Percentiles rank a stretch among this genome's conserved stretches.
These are phyloP conservation scores for Whitmania pigra DNA, from an alignment of 1,140 invertebrate species.

Conservation along the genomic window DNA sequence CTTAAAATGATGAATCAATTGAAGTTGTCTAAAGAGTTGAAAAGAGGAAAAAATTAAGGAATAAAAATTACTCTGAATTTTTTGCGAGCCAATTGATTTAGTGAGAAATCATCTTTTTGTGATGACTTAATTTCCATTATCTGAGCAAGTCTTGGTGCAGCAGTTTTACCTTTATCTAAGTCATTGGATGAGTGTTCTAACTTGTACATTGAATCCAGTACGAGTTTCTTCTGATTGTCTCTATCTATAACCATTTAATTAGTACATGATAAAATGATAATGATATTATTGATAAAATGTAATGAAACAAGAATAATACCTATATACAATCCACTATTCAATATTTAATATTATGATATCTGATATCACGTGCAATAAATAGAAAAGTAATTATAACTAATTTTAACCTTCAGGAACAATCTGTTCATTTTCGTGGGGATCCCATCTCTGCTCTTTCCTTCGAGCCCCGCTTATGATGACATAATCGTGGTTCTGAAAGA, in stretches of 20 bases:
- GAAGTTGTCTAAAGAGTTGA: not conserved
- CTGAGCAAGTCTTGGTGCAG: conserved; percentile 57
- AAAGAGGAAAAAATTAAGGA: not conserved
- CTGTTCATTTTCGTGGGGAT: conserved; percentile 89
- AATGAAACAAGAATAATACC: not conserved
- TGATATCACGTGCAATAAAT: not conserved
- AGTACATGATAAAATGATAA: too few species aligned
- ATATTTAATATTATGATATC: not conserved
- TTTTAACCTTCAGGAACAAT: conserved; percentile 46
- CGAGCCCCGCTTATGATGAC: conserved; percentile 82
- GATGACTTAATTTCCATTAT: conserved; percentile 64
- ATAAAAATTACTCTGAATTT: conserved; percentile 59
- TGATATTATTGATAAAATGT: not conserved
- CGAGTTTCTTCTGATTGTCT: conserved; percentile 68
- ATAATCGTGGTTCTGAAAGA: conserved; percentile 82
- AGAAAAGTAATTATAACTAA: not conserved
- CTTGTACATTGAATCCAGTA: conserved; percentile 88
- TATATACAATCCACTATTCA: not conserved
- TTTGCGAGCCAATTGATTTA: conserved; percentile 66
- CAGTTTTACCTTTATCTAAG: conserved; percentile 54
- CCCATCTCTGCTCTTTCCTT: conserved; percentile 93
- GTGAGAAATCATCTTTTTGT: conserved; percentile 79
- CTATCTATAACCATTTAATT: conserved; percentile 69
- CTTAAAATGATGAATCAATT: not conserved
- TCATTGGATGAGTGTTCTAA: conserved; percentile 80